These are phyloP conservation scores for Cyrtonyx montezumae DNA, from an alignment of 2,113 vertebrate genomes.

Conservation along the genomic window DNA sequence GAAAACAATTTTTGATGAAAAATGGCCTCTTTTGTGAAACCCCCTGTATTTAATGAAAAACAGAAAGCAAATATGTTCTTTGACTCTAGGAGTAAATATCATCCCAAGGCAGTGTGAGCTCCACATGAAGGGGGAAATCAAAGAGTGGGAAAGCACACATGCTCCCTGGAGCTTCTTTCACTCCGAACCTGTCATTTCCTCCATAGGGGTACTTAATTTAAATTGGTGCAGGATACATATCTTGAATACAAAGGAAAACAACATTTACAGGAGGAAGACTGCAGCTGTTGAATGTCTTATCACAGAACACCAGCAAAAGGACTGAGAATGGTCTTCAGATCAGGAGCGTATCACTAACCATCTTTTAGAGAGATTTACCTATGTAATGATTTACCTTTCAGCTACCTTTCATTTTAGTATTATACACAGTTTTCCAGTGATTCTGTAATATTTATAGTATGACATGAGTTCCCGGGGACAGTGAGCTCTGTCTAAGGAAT, in stretches of 20 bases:
- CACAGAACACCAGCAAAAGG: not conserved
- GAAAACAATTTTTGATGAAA: constrained; percentile 65
- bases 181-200: constrained; percentile 61
- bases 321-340: not conserved
- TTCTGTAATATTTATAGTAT: constrained; percentile 17
- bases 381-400: not conserved
- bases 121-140: constrained; percentile 62
- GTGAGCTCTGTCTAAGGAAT: not conserved
- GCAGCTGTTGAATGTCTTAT: not conserved
- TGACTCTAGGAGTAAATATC: constrained; percentile 64
- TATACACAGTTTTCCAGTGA: not conserved
- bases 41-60: constrained; percentile 65
- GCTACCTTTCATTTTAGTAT: not conserved
- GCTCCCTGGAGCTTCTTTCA: constrained; percentile 58
- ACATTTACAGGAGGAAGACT: not conserved
- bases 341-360: not conserved
- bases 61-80: constrained; percentile 63
- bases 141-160: constrained; percentile 38
- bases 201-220: constrained; percentile 39
- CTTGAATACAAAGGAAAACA: not conserved
- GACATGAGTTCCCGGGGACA: not conserved
- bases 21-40: constrained; percentile 55
- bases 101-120: constrained; percentile 58
- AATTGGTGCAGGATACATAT: not conserved
- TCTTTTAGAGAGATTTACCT: not conserved